Evolutionary conservation across 64 coral and sea anemone species (phyloP), one percentile per base, ranked within the genome.

Genomic region (Acropora tenuis): DNA sequence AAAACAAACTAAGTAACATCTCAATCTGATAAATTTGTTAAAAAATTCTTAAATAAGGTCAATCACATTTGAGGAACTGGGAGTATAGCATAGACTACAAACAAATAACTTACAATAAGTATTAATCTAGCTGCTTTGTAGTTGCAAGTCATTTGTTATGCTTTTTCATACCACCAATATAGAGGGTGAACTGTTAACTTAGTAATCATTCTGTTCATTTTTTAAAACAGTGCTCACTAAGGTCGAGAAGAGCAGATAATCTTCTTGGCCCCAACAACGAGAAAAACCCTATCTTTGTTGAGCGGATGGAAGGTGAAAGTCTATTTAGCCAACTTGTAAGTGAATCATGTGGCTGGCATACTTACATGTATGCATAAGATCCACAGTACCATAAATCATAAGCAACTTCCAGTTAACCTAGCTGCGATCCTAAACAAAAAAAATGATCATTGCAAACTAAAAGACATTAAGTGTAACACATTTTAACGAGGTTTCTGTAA

Each of bases 241-340:
- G 69, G 69, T 20, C 69, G 41, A 73, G 69, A 73, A 73, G 69
- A 73, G 5, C 69, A 73, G 30, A 73, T 73, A 73, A 40, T 73
- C 69, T 73, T 73, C 69, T 73, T 73, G 69, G 18, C 69, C 69
- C 69, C 69, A 73, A 4, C 69, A 6, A 40, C 69, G 18, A 41
- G n/a, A 19, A 73, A 30, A 73, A 73, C n/a, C 69, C 69, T 19
- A 20, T 73, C 30, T 73, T 73, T 73, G 30, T 73, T 73, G 69
- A 73, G 4, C 18, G 69, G n/a, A 73, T 73, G 4, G 30, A 73
- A 73, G 69, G 69, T 73, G 58, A 61, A 6, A 61, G 58, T 61
- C 58, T 61, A 61, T 61, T 61, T 11, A 61, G 58, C 58, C 58
- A 61, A 10, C 11, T 61, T 61, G 11, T 61, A 61, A 73, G 41